Conservation (phyloP, 2,888 invertebrate genomes). For the Cactoblastis cactorum region DNA sequence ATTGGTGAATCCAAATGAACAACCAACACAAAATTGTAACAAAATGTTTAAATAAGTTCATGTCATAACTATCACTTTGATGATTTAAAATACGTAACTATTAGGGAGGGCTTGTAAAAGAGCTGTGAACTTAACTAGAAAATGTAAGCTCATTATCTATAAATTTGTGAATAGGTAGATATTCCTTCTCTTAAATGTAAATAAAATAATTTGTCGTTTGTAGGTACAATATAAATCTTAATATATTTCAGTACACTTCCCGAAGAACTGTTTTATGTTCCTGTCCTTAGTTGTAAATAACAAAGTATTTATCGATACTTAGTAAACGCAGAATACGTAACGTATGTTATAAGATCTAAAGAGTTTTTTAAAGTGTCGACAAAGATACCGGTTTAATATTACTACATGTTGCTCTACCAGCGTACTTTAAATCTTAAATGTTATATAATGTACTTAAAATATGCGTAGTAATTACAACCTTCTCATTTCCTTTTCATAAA, state of each 20-base stretch:
- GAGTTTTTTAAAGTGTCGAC: conserved; percentile 52
- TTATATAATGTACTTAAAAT: conserved; percentile 72
- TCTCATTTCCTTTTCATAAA: conserved; percentile 37
- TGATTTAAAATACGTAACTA: conserved; percentile 29
- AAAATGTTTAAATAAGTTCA: conserved; percentile 33
- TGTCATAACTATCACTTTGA: conserved; percentile 39
- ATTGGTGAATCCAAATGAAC: conserved; percentile 43
- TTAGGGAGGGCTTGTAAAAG: conserved; percentile 57
- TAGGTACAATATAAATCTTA: conserved; percentile 64
- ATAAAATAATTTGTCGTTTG: conserved; percentile 55
- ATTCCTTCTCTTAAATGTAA: conserved; percentile 63
- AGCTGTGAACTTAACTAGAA: conserved; percentile 59
- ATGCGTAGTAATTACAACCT: conserved; percentile 50
- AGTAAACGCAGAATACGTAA: conserved; percentile 44
- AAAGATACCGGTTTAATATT: conserved; percentile 57
- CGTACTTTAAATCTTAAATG: conserved; percentile 65
- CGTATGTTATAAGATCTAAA: conserved; percentile 42
- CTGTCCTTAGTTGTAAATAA: conserved; percentile 75
- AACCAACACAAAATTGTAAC: conserved; percentile 41
- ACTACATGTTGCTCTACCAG: conserved; percentile 57
- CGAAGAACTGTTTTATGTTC: conserved; percentile 77
- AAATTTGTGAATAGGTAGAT: conserved; percentile 62
- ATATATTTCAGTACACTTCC: conserved; percentile 72
- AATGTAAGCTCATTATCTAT: conserved; percentile 61
- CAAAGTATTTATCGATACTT: conserved; percentile 50